Evolutionary conservation across 2,888 invertebrate species (phyloP).

Genomic region (Campoplex nolae): DNA sequence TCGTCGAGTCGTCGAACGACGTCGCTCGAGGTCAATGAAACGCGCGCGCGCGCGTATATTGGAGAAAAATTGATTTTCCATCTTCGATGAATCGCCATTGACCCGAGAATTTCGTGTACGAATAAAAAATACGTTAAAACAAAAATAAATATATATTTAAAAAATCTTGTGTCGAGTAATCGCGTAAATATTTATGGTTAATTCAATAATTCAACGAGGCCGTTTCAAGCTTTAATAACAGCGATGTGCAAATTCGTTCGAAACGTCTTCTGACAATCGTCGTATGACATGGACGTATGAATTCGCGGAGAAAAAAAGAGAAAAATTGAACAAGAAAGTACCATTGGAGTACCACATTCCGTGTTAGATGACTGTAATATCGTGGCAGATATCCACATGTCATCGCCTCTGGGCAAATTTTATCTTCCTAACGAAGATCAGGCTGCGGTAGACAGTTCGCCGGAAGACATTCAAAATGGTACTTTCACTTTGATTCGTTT

Average conservation of each 20-base stretch:
- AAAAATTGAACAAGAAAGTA: constrained; percentile 51
- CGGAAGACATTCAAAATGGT: constrained; percentile 72
- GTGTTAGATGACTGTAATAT: constrained; percentile 70
- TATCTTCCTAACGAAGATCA: constrained; percentile 77
- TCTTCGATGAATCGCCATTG: constrained; percentile 15
- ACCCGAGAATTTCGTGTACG: background rate
- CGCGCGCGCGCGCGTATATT: background rate
- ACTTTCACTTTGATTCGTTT: constrained; percentile 60
- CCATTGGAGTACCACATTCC: constrained; percentile 52
- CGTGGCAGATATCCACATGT: constrained; percentile 77
- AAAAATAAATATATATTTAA: background rate
- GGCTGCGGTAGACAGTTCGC: constrained; percentile 70
- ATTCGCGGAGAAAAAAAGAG: background rate
- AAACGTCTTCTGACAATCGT: background rate
- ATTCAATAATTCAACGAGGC: background rate
- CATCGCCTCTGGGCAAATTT: constrained; percentile 78
- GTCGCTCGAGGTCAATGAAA: constrained; percentile 17
- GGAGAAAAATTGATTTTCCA: constrained; percentile 9
- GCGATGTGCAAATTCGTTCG: constrained; percentile 24
- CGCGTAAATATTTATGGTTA: background rate
- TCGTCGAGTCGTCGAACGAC: constrained; percentile 12
- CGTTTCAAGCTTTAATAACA: background rate
- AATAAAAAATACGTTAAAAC: background rate
- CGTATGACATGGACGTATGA: background rate
- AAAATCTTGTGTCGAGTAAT: background rate